These are phyloP conservation scores for Meandrina meandrites DNA, from an alignment of 92 coral and sea anemone species.

Conservation along the genomic window DNA sequence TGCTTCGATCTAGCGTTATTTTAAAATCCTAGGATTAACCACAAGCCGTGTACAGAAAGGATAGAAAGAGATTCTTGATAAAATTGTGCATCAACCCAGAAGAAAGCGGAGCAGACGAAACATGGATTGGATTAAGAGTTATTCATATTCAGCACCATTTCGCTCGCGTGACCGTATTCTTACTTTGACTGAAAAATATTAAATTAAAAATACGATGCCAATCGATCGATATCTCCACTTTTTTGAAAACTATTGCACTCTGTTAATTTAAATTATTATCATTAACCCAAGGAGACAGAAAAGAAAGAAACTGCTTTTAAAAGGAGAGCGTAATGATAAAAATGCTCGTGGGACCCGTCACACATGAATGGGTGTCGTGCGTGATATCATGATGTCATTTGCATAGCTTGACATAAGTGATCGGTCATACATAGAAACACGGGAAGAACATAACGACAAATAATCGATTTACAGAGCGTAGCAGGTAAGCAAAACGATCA, in stretches of 20 bases:
- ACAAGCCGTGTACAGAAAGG: not conserved
- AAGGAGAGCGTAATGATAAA: not conserved
- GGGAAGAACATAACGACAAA: not conserved
- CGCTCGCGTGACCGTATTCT: not conserved
- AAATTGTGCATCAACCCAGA: not conserved
- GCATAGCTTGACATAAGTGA: not conserved
- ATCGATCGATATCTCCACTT: no score
- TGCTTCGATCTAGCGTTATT: not conserved
- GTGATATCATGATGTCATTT: not conserved
- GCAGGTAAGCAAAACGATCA: not conserved
- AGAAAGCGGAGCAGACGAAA: not conserved
- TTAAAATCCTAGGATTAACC: not conserved
- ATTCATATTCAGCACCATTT: not conserved
- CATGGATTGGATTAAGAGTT: not conserved
- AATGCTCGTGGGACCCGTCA: not conserved
- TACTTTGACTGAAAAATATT: not conserved
- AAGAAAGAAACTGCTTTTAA: no score
- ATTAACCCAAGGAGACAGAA: not conserved
- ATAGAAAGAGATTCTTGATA: not conserved
- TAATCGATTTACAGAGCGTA: not conserved
- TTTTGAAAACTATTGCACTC: not conserved
- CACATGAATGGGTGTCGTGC: not conserved
- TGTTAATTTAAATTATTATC: not conserved
- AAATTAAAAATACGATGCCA: not conserved
- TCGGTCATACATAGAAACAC: not conserved